Percentiles rank a stretch among this genome's conserved stretches.
Conservation (phyloP, 2,797 vertebrate species). For the Malacoraja senta region DNA sequence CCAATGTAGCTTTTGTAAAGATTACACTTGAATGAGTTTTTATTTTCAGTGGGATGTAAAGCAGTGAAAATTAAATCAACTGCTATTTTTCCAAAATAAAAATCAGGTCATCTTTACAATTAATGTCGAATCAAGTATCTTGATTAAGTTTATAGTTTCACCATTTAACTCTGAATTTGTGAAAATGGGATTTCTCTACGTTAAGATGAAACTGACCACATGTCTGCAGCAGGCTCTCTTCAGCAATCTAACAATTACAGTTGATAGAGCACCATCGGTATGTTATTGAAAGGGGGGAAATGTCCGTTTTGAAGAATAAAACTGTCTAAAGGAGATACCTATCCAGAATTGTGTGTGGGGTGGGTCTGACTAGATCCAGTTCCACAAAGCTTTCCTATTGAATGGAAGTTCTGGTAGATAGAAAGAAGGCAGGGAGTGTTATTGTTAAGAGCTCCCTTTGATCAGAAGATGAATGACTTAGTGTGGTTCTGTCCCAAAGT, state of each 20-base stretch:
- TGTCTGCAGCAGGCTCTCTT: background rate
- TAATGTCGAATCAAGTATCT: too few relatives aligned
- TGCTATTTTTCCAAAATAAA: background rate
- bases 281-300: too few relatives aligned
- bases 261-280: background rate
- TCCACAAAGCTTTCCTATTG: background rate
- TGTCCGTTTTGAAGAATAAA: background rate
- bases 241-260: background rate
- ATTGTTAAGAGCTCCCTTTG: background rate
- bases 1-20: background rate
- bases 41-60: background rate
- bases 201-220: background rate
- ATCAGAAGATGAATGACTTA: background rate
- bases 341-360: background rate
- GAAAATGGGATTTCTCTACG: background rate
- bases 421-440: background rate
- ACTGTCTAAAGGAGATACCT: background rate
- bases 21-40: background rate
- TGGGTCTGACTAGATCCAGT: background rate
- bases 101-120: background rate
- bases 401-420: background rate
- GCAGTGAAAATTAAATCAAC: background rate
- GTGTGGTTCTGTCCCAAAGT: background rate
- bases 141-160: background rate
- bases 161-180: background rate